phyloP scores from a whole-genome alignment of 2,888 invertebrate species.

The Zhuqinia jingwanae region DNA sequence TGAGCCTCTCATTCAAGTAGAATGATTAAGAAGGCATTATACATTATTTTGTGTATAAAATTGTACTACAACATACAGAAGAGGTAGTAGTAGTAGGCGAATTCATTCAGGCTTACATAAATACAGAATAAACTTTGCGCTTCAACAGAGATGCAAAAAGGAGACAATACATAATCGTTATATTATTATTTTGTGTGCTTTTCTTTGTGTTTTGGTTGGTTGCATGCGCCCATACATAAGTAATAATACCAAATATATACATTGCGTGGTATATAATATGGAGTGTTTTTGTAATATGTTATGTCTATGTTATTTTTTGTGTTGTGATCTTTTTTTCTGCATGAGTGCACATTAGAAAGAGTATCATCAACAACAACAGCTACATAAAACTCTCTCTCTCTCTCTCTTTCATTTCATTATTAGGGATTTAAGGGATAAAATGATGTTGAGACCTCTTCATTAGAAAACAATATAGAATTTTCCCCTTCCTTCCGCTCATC shows the following conservation, averaged over 20 bases:
- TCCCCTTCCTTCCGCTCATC: background rate
- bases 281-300: too few relatives aligned
- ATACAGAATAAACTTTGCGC: background rate
- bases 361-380: background rate
- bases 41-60: background rate
- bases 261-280: too few relatives aligned
- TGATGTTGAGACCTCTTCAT: conserved; percentile 22
- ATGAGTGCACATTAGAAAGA: conserved; percentile 8
- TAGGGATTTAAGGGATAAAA: conserved; percentile 24
- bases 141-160: background rate
- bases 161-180: conserved; percentile 14
- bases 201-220: too few relatives aligned
- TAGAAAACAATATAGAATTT: conserved; percentile 30
- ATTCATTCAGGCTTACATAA: background rate
- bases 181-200: conserved; percentile 2
- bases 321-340: conserved; percentile 26
- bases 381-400: too few relatives aligned
- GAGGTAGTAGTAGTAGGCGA: too few relatives aligned
- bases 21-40: conserved; percentile 63
- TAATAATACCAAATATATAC: too few relatives aligned
- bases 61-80: too few relatives aligned
- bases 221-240: too few relatives aligned
- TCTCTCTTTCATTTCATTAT: conserved; percentile 32
- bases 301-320: background rate
- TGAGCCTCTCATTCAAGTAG: conserved; percentile 36